phyloP scores from a whole-genome alignment of 2,113 vertebrate species.

The Poicephalus gulielmi region DNA sequence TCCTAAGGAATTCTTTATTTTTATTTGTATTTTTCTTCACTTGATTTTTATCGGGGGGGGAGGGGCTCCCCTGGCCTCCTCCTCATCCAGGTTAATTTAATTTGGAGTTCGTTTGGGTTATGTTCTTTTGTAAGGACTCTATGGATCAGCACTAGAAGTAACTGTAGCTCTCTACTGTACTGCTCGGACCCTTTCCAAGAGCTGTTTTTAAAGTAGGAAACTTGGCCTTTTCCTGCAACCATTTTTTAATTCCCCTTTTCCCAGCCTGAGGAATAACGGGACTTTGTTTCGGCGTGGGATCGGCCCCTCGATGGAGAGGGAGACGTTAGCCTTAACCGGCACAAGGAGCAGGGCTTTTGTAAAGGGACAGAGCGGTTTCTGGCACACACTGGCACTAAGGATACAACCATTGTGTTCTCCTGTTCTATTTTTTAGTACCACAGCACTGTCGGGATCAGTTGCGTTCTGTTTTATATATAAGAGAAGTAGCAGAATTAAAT shows the following conservation, averaged over 20 bases:
- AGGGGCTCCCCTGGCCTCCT: fast-evolving
- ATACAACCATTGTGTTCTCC: not conserved
- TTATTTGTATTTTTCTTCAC: not conserved
- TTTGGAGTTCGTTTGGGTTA: not conserved
- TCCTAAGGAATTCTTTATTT: not conserved
- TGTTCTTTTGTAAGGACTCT: not conserved
- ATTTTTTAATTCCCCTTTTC: not conserved
- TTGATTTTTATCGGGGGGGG: not conserved
- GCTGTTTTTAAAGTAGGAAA: not conserved
- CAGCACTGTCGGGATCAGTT: conserved; percentile 10
- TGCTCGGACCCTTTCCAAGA: conserved; percentile 13
- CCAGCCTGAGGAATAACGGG: conserved; percentile 10
- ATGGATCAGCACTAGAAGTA: conserved; percentile 47
- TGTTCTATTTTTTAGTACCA: conserved; percentile 61
- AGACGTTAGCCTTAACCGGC: fast-evolving
- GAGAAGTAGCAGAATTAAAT: conserved; percentile 38
- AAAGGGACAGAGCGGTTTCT: not conserved
- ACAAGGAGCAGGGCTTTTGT: not conserved
- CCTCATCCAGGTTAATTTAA: conserved; percentile 33
- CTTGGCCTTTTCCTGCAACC: not conserved
- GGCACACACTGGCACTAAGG: conserved; percentile 10
- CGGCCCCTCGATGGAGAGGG: not conserved
- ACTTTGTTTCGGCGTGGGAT: not conserved
- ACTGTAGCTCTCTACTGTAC: conserved; percentile 49
- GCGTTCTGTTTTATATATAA: conserved; percentile 50